Conservation (phyloP, 2,797 vertebrate genomes). For the Pipistrellus kuhlii region DNA sequence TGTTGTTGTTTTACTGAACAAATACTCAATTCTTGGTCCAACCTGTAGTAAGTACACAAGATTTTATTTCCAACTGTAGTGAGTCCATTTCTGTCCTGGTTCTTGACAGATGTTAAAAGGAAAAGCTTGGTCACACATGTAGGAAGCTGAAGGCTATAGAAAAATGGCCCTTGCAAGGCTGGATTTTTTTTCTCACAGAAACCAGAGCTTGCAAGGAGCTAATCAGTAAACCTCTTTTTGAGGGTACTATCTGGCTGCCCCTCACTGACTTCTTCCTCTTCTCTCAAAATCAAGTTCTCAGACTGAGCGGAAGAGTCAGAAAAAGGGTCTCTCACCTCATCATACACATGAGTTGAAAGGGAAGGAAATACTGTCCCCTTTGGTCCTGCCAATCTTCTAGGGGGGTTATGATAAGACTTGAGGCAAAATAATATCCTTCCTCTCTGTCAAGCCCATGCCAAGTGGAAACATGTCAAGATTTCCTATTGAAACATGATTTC, state of each 20-base stretch:
- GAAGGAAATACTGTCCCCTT: background rate
- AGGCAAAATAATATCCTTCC: background rate
- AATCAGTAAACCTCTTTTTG: background rate
- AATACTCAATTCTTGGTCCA: background rate
- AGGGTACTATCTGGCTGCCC: background rate
- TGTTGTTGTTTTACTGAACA: background rate
- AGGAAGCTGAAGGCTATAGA: background rate
- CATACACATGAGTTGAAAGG: background rate
- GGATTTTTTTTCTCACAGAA: background rate
- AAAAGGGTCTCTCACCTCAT: background rate
- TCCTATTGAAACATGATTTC: slow-evolving; percentile 15
- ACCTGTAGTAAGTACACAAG: background rate
- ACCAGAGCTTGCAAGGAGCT: background rate
- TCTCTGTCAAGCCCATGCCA: background rate
- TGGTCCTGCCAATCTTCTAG: no score
- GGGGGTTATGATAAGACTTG: background rate
- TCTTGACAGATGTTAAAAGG: background rate
- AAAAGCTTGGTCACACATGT: background rate
- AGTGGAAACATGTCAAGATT: background rate
- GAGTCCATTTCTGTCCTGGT: background rate
- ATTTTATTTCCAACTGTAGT: slow-evolving; percentile 20
- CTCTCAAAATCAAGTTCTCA: background rate
- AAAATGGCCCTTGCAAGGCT: background rate
- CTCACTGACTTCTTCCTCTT: background rate
- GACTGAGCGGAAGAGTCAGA: background rate